Evolutionary conservation across 2,888 invertebrate species (phyloP), one percentile per base, ranked within the genome.

Genomic region (Eucriotettix oculatus): DNA sequence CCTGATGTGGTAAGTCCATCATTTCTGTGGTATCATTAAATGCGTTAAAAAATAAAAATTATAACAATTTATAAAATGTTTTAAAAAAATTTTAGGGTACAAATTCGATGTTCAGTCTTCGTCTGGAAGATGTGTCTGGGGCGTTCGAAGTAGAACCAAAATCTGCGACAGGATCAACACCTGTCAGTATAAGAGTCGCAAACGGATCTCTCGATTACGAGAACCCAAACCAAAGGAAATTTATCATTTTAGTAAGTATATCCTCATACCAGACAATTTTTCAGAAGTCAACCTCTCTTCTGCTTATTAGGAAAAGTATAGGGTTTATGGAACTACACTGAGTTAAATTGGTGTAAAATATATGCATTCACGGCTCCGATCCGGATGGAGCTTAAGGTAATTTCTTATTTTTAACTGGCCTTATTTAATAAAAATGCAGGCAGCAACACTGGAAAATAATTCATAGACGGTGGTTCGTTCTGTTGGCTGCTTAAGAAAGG

Each of bases 181-280:
- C 87, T 42, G 89, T 92, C 52, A 89, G 86, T 16, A 84, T 94
- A 61, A 80, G 89, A 17, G 84, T 93, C 0, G 83, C 85, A 64
- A 87, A 90, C 68, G 86, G 82, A 60, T 81, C 85, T 2, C 75
- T 94, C 62, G 93, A 93, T 71, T 93, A 88, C 69, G 93, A 94
- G 71, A 90, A 93, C 73, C 90, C 90, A 14, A 93, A 93, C 74
- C 90, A 92, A 71, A 79, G 91, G 64, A 92, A 93, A 74, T 93
- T 92, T 69, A 89, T 93, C 66, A 81, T 93, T 57, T 77, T 91
- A 72, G 89, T 85, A 70, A 75, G 71, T 67, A 52, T 16, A 44
- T 42, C 12, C 48, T 14, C 17, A 54, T 10, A n/a, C 2, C 2
- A 5, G 29, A 5, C 7, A 5, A 29, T 29, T 29, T 29, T 5